Conservation (phyloP, 35 echinoderm and acorn worm genomes). For the Strongylocentrotus purpuratus region DNA sequence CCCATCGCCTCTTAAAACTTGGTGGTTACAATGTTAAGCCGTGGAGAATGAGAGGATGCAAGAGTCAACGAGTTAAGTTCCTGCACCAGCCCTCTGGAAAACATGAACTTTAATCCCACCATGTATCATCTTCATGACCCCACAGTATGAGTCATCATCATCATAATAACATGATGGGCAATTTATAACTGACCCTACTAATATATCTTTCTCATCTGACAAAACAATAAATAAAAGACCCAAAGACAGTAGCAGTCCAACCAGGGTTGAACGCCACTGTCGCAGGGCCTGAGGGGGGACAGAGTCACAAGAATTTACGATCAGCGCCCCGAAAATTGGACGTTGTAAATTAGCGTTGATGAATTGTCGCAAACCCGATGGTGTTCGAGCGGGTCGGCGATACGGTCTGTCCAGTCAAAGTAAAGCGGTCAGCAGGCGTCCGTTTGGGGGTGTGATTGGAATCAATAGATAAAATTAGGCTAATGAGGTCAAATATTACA, state of each 20-base stretch:
- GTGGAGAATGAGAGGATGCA: neutral
- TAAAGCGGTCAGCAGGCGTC: neutral
- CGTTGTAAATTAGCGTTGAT: constrained; percentile 27
- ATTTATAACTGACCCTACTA: constrained; percentile 11
- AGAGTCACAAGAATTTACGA: neutral
- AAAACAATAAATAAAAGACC: neutral
- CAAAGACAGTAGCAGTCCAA: neutral
- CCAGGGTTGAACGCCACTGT: neutral
- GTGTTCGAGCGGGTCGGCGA: neutral
- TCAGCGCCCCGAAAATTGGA: constrained; percentile 5
- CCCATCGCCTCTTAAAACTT: too few species aligned
- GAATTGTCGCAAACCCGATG: neutral
- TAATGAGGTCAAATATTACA: constrained; percentile 4
- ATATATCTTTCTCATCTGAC: constrained; percentile 5
- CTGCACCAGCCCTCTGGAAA: neutral
- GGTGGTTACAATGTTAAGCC: too few species aligned
- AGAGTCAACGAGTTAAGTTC: neutral
- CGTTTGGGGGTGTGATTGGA: neutral
- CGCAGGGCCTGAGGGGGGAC: neutral
- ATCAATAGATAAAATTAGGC: neutral
- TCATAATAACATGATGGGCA: neutral
- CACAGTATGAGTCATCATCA: neutral
- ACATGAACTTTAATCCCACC: neutral
- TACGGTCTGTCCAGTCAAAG: neutral
- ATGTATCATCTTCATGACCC: neutral